Evolutionary conservation across 2,797 vertebrate species (phyloP), one percentile per base, ranked within the genome.

Genomic region (Zonotrichia albicollis): DNA sequence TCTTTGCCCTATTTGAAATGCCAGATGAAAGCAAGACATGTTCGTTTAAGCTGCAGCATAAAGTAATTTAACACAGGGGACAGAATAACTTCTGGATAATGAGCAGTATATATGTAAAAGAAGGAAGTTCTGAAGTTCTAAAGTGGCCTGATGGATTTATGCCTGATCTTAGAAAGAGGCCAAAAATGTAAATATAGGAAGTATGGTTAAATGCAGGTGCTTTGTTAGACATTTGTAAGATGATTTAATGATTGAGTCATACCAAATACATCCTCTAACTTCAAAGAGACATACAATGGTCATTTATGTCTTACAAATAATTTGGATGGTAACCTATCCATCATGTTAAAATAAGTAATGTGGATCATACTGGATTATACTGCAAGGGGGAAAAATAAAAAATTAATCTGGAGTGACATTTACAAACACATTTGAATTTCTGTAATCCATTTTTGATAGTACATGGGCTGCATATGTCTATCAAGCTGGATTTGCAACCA

Each of bases 1-100:
- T 98, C 98, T 98, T 98, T 98, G 98, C 98, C 98, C 98, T 99
- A 96, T 98, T 99, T 99, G 98, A 99, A 99, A 99, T 98, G 98
- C 98, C 98, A 98, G 98, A 98, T 98, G 98, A 98, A 98, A 98
- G 98, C 98, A 98, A 98, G 98, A 98, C 98, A 97, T 98, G 98
- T 98, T 98, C 96, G 97, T 98, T 98, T 99, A 99, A 99, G 98
- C 98, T 98, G 97, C 96, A 98, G 98, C 98, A 98, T 98, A 98
- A 98, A 98, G 98, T 99, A 98, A 99, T 98, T 99, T 99, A 99
- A 98, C 98, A 98, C 97, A 94, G 90, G 83, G 96, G 97, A 98
- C 98, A 98, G 98, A 99, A 98, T 98, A 98, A 98, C 98, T 98
- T 98, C 97, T 96, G 81, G 92, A 97, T 98, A 98, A 98, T 98